Conservation (phyloP, 2,113 vertebrate genomes). For the Sapayoa aenigma region DNA sequence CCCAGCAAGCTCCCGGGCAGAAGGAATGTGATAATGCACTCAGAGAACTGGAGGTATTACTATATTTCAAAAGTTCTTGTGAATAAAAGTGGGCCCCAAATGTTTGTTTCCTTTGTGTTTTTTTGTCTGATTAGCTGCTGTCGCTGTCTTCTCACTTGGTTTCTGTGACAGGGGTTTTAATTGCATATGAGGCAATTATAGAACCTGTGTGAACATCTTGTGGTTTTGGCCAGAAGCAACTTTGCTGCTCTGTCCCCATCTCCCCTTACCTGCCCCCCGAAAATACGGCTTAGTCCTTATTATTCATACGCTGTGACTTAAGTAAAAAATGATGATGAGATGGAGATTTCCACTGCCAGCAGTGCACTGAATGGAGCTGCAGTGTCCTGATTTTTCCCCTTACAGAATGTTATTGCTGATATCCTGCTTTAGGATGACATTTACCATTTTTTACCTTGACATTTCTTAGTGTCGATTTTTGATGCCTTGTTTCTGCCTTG, state of each 20-base stretch:
- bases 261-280: not conserved
- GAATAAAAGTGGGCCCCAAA: not conserved
- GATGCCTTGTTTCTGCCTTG: not conserved
- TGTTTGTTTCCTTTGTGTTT: not conserved
- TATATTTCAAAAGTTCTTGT: not conserved
- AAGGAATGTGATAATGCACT: conserved; percentile 98
- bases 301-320: not conserved
- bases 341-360: not conserved
- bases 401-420: not conserved
- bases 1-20: conserved; percentile 97
- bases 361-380: not conserved
- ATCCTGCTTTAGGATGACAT: not conserved
- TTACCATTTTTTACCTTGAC: not conserved
- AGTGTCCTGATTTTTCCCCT: not conserved
- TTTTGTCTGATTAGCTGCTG: not conserved
- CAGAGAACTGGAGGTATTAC: conserved; percentile 92
- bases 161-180: not conserved
- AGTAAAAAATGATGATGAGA: not conserved
- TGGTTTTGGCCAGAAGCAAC: not conserved
- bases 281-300: not conserved
- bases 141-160: not conserved
- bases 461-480: not conserved
- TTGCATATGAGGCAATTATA: not conserved
- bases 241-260: not conserved
- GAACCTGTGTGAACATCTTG: not conserved